A percentile compares a stretch with the other conserved stretches of the same genome.
phyloP scores from a whole-genome alignment of 2,888 invertebrate genomes.

The Globia sparganii region DNA sequence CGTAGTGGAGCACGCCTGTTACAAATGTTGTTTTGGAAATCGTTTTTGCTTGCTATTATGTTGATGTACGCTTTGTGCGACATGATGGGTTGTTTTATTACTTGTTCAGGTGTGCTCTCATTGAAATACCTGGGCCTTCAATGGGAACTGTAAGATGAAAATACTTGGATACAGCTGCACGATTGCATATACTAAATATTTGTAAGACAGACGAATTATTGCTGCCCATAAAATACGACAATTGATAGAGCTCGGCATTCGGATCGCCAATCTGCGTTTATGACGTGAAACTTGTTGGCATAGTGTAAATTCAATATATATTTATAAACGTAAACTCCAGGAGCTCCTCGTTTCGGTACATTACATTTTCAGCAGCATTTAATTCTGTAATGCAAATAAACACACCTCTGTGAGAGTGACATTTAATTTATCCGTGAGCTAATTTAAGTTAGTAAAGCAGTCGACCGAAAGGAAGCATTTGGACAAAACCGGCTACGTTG shows the following conservation, averaged over 20 bases:
- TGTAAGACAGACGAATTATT: background rate
- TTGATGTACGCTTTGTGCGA: conserved; percentile 35
- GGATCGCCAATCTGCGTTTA: background rate
- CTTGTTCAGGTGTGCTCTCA: conserved; percentile 35
- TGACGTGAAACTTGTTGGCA: background rate
- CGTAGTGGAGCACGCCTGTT: conserved; percentile 37
- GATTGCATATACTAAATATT: background rate
- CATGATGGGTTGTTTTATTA: conserved; percentile 39
- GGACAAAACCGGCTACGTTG: conserved; percentile 28
- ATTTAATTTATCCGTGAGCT: conserved; percentile 23
- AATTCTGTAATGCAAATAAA: conserved; percentile 16
- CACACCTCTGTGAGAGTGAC: conserved; percentile 5
- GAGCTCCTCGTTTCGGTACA: background rate
- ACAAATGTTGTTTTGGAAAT: conserved; percentile 54
- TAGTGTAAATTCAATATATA: background rate
- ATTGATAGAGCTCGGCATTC: background rate
- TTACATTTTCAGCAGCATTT: conserved; percentile 10
- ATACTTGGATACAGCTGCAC: background rate
- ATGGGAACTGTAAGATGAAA: background rate
- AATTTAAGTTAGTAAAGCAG: conserved; percentile 39
- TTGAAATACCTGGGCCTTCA: conserved; percentile 1
- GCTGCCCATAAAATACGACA: background rate
- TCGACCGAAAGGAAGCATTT: conserved; percentile 20
- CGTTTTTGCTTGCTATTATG: conserved; percentile 47
- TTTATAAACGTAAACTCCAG: background rate